Conservation (phyloP, 2,888 invertebrate species). For the Tetrapedia diversipes region DNA sequence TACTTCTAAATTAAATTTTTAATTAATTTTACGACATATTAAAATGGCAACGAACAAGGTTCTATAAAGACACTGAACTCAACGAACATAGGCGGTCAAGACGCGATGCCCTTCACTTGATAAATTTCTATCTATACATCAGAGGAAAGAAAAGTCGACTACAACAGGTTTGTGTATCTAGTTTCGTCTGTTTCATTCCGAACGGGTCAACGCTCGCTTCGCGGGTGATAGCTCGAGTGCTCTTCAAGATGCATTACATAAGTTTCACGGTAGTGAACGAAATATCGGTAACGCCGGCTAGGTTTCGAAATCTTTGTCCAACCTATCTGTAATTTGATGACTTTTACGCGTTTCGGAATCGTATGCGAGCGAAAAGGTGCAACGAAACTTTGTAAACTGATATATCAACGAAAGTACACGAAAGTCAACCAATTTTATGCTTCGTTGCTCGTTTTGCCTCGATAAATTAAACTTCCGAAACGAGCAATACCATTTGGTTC, state of each 20-base stretch:
- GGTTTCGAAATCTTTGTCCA: not conserved
- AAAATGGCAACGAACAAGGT: no score
- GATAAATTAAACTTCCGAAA: no score
- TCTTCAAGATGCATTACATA: not conserved
- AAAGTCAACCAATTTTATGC: no score
- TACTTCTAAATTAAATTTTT: no score
- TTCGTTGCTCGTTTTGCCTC: no score
- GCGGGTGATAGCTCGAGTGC: constrained; percentile 16
- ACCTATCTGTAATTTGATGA: not conserved
- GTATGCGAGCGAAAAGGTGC: no score
- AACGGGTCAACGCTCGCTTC: constrained; percentile 26
- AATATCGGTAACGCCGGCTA: not conserved
- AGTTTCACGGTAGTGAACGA: not conserved
- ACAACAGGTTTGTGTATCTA: constrained; percentile 34
- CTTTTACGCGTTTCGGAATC: not conserved
- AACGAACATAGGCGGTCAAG: no score
- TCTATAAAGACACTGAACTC: no score
- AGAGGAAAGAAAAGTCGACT: constrained; percentile 24
- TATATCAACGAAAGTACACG: no score
- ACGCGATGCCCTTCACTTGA: not conserved
- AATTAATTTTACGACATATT: no score
- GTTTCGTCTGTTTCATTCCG: constrained; percentile 15
- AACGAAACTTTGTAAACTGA: no score
- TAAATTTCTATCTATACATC: not conserved
- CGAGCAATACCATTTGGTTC: no score